phyloP scores from a whole-genome alignment of 2,797 vertebrate genomes.

The Coracias cyanogaster region DNA sequence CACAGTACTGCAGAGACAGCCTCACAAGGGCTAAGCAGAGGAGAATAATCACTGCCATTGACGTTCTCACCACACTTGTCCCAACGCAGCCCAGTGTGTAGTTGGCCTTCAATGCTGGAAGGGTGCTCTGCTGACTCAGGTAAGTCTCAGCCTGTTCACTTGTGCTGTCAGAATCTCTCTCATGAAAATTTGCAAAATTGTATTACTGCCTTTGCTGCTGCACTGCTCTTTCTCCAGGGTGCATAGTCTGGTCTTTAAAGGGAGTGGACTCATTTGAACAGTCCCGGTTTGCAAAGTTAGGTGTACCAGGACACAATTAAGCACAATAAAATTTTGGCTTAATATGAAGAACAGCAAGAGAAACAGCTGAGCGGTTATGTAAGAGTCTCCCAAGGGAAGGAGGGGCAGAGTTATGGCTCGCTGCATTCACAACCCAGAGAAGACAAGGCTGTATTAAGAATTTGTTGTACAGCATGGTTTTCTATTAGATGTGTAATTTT shows the following conservation, averaged over 20 bases:
- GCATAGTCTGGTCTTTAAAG: neutral
- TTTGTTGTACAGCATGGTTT: neutral
- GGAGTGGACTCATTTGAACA: neutral
- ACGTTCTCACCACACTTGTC: fast-evolving
- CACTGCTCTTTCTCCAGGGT: neutral
- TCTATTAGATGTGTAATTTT: neutral
- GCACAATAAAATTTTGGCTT: constrained; percentile 14
- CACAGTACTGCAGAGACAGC: neutral
- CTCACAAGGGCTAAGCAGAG: neutral
- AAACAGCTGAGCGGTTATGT: constrained; percentile 42
- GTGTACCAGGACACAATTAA: neutral
- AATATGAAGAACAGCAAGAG: neutral
- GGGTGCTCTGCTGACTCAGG: neutral
- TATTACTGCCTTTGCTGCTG: neutral
- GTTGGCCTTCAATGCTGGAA: neutral
- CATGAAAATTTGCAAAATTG: neutral
- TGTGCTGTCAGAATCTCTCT: neutral
- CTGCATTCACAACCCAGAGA: neutral
- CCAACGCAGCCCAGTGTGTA: fast-evolving
- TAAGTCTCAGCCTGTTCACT: neutral
- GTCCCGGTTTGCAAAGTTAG: neutral
- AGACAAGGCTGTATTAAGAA: neutral
- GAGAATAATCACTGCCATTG: neutral
- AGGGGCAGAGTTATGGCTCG: neutral
- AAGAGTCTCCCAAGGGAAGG: constrained; percentile 31